Base-by-base conservation (phyloP, 37 sponge, comb jelly and placozoan genomes). In the Amphimedon queenslandica region DNA sequence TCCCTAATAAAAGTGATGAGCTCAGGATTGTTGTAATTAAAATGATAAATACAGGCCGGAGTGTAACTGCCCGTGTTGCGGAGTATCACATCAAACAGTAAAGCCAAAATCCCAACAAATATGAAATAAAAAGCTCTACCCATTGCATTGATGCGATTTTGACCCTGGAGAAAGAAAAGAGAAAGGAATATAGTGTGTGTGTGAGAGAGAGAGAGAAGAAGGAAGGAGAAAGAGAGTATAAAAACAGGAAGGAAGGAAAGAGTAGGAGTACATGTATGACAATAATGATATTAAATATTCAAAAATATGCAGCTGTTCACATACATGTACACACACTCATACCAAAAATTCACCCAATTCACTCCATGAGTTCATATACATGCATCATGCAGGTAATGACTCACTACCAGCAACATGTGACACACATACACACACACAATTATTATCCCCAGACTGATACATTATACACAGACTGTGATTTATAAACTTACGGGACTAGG, bases 101-200 rank as follows among this genome's bases (percentile, higher is more conserved):
- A 61, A 0, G 76, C 89, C 37, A 83, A 1, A 2, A 69, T 6
- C 0, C 88, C 88, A 21, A 80, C 64, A 36, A 93, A 34, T 2
- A 93, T 35, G 42, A 84, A 88, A 82, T 87, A 93, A 39, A 87
- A 32, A 3, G 88, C 88, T 47, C 93, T 56, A 30, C 85, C 78
- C 30, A 81, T 25, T 4, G 93, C 88, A 23, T 76, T 79, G 42
- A 71, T 80, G 34, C 82, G 68, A 72, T 93, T 93, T 58, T 73
- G 81, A 24, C 84, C 93, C 87, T 93, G 31, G 64, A 28, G 64
- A 61, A 27, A 28, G 21, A 28, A 28, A 27, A 10, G 55, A 24
- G 55, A n/a, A n/a, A n/a, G n/a, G n/a, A n/a, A n/a, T n/a, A n/a
- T n/a, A n/a, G n/a, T 30, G 39, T 58, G 60, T 30, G 47, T 42